Evolutionary conservation across 2,113 vertebrate species (phyloP).

Genomic region (Setophaga kirtlandii): DNA sequence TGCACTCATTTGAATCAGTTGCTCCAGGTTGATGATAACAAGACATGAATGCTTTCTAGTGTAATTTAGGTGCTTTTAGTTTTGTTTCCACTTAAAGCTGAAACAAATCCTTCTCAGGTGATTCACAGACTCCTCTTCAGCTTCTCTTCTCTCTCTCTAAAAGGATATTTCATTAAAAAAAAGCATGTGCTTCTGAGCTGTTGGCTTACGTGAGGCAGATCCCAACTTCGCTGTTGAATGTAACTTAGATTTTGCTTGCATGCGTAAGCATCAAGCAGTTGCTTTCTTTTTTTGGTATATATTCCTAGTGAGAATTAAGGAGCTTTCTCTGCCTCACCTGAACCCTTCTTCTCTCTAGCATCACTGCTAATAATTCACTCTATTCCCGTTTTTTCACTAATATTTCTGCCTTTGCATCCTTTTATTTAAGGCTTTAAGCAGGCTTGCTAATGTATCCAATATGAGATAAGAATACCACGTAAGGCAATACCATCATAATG

Average conservation of each 20-base stretch:
- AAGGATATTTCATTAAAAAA: neutral
- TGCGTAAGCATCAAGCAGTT: neutral
- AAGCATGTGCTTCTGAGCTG: neutral
- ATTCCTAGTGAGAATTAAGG: neutral
- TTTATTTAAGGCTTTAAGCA: neutral
- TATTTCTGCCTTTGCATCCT: neutral
- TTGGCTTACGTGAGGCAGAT: neutral
- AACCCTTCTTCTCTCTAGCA: neutral
- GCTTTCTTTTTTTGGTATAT: neutral
- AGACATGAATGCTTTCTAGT: rapidly evolving
- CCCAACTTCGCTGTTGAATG: neutral
- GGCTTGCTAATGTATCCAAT: neutral
- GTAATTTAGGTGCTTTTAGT: neutral
- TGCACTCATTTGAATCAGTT: neutral
- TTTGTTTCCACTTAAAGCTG: neutral
- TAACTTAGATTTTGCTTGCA: neutral
- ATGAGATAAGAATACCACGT: neutral
- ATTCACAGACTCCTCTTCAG: neutral
- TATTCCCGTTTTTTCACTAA: neutral
- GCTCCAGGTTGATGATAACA: neutral
- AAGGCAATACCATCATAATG: neutral
- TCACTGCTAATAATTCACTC: neutral
- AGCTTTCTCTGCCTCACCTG: neutral
- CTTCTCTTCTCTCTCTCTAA: neutral
- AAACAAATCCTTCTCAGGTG: neutral